Conservation (phyloP, 2,888 invertebrate genomes). For the Latrodectus hesperus region DNA sequence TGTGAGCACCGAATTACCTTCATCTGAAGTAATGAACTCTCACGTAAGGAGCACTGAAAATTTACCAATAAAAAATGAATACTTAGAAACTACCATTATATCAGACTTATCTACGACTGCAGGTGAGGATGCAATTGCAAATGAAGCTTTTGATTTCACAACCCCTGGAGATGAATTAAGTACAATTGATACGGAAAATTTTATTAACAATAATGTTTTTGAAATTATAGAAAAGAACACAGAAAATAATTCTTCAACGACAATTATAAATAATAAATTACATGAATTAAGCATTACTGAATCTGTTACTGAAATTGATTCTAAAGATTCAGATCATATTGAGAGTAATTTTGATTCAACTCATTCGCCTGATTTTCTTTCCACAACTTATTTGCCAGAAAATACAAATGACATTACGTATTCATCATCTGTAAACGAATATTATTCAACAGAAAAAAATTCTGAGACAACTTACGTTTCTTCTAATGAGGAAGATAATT, state of each 20-base stretch:
- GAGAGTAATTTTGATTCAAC: background rate
- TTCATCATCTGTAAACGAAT: too few relatives aligned
- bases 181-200: background rate
- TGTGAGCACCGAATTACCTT: too few relatives aligned
- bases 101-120: background rate
- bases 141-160: background rate
- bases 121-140: background rate
- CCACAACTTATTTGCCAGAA: too few relatives aligned
- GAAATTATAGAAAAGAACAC: background rate
- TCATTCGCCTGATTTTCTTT: background rate
- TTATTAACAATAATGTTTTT: background rate
- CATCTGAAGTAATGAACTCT: too few relatives aligned
- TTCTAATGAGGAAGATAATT: too few relatives aligned
- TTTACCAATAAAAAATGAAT: background rate
- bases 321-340: background rate
- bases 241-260: background rate
- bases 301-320: background rate
- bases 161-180: background rate
- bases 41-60: background rate
- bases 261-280: background rate
- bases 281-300: background rate
- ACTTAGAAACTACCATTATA: background rate
- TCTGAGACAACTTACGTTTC: too few relatives aligned
- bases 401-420: too few relatives aligned
- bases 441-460: too few relatives aligned